phyloP scores from a whole-genome alignment of 2,888 invertebrate species.

The Vandiemenella viatica region DNA sequence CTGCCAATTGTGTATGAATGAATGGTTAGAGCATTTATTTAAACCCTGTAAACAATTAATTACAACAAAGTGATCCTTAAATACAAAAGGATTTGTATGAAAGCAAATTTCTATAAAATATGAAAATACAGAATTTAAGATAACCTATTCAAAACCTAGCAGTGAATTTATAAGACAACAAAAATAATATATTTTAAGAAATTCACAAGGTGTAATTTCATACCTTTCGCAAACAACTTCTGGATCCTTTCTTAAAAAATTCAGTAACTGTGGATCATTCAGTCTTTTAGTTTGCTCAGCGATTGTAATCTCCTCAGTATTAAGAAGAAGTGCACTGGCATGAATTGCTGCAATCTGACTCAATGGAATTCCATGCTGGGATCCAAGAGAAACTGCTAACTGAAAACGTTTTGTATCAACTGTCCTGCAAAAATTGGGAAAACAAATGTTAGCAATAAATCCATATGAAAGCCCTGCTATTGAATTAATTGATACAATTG shows the following conservation, averaged over 20 bases:
- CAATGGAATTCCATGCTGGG: constrained; percentile 28
- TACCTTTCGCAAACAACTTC: constrained; percentile 15
- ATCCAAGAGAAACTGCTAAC: constrained; percentile 29
- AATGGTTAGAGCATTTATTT: too few species aligned
- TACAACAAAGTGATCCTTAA: too few species aligned
- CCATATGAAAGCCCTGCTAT: too few species aligned
- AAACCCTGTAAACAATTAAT: too few species aligned
- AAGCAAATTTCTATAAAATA: too few species aligned
- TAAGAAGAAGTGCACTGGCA: constrained; percentile 18
- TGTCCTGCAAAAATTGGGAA: constrained; percentile 23
- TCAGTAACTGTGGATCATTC: constrained; percentile 16
- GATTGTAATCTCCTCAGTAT: constrained; percentile 7
- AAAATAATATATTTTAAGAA: background rate
- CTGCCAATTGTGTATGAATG: too few species aligned
- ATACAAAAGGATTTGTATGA: too few species aligned
- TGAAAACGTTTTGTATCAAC: constrained; percentile 28
- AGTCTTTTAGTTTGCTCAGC: constrained; percentile 10
- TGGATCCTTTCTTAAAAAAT: constrained; percentile 12
- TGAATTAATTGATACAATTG: too few species aligned
- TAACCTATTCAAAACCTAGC: background rate
- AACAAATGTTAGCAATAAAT: background rate
- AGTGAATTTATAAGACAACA: background rate
- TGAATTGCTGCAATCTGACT: constrained; percentile 27
- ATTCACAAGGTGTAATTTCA: background rate
- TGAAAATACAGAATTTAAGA: too few species aligned